Evolutionary conservation across 2,113 vertebrate genomes (phyloP).

Genomic region (Mesitornis unicolor): DNA sequence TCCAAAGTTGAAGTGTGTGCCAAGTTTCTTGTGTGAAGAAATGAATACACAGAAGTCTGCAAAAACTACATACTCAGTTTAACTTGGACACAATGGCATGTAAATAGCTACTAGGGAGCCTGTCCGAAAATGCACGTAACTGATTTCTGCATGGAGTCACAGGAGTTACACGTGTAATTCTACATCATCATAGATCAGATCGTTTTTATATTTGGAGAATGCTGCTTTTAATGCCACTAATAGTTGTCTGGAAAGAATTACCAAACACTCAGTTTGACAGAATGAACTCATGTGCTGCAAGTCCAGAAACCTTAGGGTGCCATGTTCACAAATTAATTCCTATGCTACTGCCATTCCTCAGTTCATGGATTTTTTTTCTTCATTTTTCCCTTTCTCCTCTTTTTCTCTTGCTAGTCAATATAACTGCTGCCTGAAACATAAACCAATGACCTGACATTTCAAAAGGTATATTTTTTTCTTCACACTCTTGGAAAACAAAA

Average conservation of each 20-base stretch:
- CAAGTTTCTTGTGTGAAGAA: neutral
- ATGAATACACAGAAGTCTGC: neutral
- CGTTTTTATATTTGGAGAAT: neutral
- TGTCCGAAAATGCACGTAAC: neutral
- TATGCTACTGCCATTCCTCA: neutral
- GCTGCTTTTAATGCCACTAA: neutral
- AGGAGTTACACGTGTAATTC: neutral
- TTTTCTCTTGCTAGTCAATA: neutral
- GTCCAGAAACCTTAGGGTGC: neutral
- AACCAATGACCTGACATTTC: neutral
- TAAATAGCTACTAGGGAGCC: neutral
- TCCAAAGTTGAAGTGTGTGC: neutral
- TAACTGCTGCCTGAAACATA: neutral
- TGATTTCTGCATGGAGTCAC: neutral
- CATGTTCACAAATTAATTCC: conserved; percentile 7
- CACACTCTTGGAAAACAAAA: neutral
- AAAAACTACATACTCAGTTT: neutral
- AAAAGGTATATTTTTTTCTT: neutral
- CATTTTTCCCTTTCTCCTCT: neutral
- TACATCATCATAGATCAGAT: neutral
- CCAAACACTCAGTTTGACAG: neutral
- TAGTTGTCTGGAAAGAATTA: neutral
- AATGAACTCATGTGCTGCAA: neutral
- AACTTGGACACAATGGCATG: neutral
- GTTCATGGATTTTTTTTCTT: neutral